Evolutionary conservation across 1,140 invertebrate species (phyloP), one percentile per base, ranked within the genome.

Genomic region (Brachionus paranguensis): DNA sequence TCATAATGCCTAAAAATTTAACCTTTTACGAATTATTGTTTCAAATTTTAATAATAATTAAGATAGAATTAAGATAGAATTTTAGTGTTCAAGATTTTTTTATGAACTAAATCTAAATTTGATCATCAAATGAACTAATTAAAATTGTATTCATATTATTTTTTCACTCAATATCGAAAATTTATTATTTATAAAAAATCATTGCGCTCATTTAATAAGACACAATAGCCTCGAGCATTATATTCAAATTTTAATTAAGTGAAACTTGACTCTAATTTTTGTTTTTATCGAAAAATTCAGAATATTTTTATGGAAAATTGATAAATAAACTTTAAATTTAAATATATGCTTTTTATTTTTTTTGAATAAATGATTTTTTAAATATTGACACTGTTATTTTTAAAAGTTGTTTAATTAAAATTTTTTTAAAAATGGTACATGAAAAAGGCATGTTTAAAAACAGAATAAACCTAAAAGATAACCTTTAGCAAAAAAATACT

Each of bases 311-410:
- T 17, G 14, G 17, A 55, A 55, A 55, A 17, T 55, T 55, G 4
- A 20, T 55, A 5, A 17, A 55, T 6, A 60, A 60, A 20, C 20
- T 3, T 8, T 20, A 10, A 60, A 60, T 8, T 55, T 24, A 60
- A 60, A 60, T 60, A 24, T 2, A 60, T 60, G 20, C 53, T 60
- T 60, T 60, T 60, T 47, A 47, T 47, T 47, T 60, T 55, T 55
- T 60, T 60, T 20, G 53, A 60, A 60, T 60, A 60, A 60, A 24
- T 60, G 53, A 60, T 60, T 60, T 24, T 60, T 60, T 24, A 60
- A n/a, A 60, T 60, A 60, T 60, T 60, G 53, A 60, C 53, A 60
- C 53, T 60, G 53, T 60, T 60, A 60, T 60, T 60, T 60, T 60
- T 60, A 60, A 60, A 60, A 60, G 53, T 60, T 47, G 11, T 24